These are phyloP conservation scores for Porites cylindrica DNA, from an alignment of 92 coral and sea anemone genomes.

Conservation along the genomic window DNA sequence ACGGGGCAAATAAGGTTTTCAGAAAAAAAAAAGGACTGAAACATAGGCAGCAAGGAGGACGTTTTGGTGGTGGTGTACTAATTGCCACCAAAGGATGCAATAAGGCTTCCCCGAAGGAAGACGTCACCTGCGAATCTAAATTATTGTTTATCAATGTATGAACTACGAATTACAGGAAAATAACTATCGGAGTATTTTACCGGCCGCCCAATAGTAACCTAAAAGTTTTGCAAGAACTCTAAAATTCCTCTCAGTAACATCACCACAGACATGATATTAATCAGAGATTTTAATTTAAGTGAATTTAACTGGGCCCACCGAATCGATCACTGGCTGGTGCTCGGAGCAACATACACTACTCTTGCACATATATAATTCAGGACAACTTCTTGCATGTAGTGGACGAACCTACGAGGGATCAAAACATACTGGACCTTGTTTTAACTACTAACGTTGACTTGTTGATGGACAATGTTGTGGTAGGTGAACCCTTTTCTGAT, in stretches of 20 bases:
- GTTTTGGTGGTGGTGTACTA: conserved; percentile 55
- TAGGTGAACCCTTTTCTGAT: too few relatives aligned
- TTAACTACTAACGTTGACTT: too few relatives aligned
- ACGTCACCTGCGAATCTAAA: conserved; percentile 28
- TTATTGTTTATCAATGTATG: conserved; percentile 41
- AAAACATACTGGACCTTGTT: too few relatives aligned
- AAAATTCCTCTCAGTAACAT: conserved; percentile 35
- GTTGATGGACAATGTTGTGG: too few relatives aligned
- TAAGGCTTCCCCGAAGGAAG: conserved; percentile 56
- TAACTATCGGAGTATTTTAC: conserved; percentile 59
- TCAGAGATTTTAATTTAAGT: conserved; percentile 43
- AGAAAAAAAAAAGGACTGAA: neutral
- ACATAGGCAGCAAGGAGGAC: conserved; percentile 40
- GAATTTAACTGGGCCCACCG: conserved; percentile 9
- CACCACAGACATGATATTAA: conserved; percentile 37
- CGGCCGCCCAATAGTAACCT: conserved; percentile 47
- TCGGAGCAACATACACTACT: too few relatives aligned
- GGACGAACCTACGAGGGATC: too few relatives aligned
- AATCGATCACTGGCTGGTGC: too few relatives aligned
- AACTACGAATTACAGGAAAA: conserved; percentile 43
- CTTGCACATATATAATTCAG: too few relatives aligned
- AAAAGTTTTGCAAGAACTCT: conserved; percentile 40
- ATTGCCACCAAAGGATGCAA: conserved; percentile 23
- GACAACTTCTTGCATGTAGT: too few relatives aligned
- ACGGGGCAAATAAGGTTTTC: too few relatives aligned